phyloP scores from a whole-genome alignment of 2,797 vertebrate genomes.

The Alca torda region DNA sequence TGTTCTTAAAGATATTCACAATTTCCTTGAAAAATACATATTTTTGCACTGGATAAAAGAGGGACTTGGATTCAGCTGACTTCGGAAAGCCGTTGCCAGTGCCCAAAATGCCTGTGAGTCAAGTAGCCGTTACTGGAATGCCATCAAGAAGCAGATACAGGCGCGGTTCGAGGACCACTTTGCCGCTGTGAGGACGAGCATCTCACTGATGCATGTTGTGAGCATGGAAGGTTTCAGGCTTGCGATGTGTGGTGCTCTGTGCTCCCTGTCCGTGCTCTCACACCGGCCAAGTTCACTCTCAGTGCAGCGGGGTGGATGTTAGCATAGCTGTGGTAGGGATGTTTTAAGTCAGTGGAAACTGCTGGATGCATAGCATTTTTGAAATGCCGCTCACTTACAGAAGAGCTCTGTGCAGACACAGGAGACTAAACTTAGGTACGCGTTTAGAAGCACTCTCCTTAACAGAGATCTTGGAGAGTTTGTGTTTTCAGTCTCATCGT shows the following conservation, averaged over 20 bases:
- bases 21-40: neutral
- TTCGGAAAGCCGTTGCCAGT: neutral
- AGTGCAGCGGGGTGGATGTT: neutral
- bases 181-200: fast-evolving
- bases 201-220: neutral
- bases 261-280: neutral
- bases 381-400: neutral
- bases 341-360: neutral
- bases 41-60: neutral
- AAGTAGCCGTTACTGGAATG: neutral
- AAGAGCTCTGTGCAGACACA: neutral
- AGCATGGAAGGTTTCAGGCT: neutral
- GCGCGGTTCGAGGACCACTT: neutral
- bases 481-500: neutral
- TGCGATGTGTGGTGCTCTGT: neutral
- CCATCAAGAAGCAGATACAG: neutral
- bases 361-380: neutral
- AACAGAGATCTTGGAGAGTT: neutral
- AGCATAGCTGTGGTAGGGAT: neutral
- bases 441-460: neutral
- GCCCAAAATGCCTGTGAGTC: neutral
- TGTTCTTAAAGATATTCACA: neutral
- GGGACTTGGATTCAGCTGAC: neutral
- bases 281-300: neutral
- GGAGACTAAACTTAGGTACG: neutral